Base-by-base conservation (phyloP, 2,797 vertebrate species). In the Acipenser ruthenus region DNA sequence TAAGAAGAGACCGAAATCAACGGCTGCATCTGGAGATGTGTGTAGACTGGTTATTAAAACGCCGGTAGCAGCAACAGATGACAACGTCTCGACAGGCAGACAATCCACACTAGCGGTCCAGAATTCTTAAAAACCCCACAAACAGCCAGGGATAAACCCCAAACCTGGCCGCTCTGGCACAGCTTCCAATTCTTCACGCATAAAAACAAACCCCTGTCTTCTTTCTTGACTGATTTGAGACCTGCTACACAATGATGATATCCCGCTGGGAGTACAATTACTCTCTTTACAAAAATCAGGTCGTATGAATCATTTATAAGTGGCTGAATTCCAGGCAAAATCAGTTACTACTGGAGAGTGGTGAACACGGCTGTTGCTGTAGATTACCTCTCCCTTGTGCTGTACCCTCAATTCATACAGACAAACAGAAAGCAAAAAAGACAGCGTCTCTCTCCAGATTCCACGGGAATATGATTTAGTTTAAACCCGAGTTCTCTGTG, bases 41-140 rank as follows among this genome's bases (percentile, higher is more conserved):
- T 10, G 13, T 67, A 74, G 70, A 78, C 58, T 77, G 69, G 68
- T 70, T 65, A 59, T 60, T 70, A 73, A 50, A 73, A 74, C 61
- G 80, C 83, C 83, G 82, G 75, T 70, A 73, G 84, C 87, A 89
- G 87, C 87, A 90, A 90, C 89, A 90, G 89, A 90, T 90, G 89
- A 88, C 3, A 55, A 86, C 78, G 77, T 75, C 82, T 81, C 80
- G 82, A 83, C 82, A 82, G 82, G 78, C 62, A 69, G 70, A 70
- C 47, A 15, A 70, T 74, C 65, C 78, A 75, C 71, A 69, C 75
- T 65, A 79, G 79, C 82, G 77, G 82, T 84, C 82, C 74, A 76
- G 59, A 85, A 77, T 82, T 71, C 23, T 68, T 37, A 37, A 37
- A 70, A 55, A 55, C 52, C 52, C 52, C 8, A 53, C 52, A 55